These are phyloP conservation scores for Oncorhynchus gorbuscha DNA, from an alignment of 2,113 vertebrate genomes.

Conservation along the genomic window DNA sequence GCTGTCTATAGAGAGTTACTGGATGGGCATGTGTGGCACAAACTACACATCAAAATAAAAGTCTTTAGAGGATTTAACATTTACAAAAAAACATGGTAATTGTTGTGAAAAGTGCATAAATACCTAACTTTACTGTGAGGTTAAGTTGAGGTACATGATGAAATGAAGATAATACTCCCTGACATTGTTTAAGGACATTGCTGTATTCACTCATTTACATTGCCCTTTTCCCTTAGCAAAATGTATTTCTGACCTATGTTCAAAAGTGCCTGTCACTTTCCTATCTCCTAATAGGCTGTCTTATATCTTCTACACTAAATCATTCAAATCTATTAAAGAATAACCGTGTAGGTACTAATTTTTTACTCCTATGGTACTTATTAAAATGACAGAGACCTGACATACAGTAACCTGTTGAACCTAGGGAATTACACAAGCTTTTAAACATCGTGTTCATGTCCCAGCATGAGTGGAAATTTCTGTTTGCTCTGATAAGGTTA, in stretches of 20 bases:
- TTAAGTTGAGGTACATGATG: background rate
- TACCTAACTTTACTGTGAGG: background rate
- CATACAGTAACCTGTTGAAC: constrained; percentile 4
- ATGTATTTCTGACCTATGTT: background rate
- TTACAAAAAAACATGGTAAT: background rate
- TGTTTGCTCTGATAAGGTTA: constrained; percentile 10
- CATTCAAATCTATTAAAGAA: background rate
- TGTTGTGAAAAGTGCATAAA: background rate
- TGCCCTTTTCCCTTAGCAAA: background rate
- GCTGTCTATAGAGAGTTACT: constrained; percentile 9
- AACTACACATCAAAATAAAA: background rate
- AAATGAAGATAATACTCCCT: constrained; percentile 1
- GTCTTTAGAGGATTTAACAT: background rate
- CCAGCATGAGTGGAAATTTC: background rate
- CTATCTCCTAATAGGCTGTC: background rate
- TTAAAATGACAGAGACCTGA: constrained; percentile 5
- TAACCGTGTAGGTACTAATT: background rate
- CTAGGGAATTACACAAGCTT: constrained; percentile 2
- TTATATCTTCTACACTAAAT: constrained; percentile 1
- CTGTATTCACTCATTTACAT: background rate
- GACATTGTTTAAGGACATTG: background rate
- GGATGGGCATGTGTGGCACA: background rate
- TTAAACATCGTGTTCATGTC: constrained; percentile 11
- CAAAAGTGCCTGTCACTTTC: background rate
- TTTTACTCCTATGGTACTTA: background rate